Conservation (phyloP, 1,140 invertebrate genomes). For the Drosophila ficusphila region DNA sequence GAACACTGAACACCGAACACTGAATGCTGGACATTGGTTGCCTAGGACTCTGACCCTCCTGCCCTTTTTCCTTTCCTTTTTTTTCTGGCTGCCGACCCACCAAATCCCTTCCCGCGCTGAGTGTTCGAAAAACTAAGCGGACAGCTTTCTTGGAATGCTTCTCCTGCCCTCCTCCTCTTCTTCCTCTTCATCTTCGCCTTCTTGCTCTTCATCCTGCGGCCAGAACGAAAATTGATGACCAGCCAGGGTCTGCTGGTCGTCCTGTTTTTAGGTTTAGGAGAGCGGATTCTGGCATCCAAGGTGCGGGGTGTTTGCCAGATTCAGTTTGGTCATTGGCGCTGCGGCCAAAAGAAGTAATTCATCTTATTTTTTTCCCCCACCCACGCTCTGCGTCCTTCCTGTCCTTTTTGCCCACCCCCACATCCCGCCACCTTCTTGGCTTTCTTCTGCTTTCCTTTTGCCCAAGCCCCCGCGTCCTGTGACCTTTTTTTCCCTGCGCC, state of each 20-base stretch:
- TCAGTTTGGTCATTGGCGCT: constrained; percentile 77
- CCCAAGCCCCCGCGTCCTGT: background rate
- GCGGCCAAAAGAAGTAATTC: constrained; percentile 82
- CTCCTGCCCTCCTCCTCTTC: constrained; percentile 17
- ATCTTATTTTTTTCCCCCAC: constrained; percentile 76
- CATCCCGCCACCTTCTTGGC: constrained; percentile 12
- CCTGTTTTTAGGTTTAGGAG: constrained; percentile 11
- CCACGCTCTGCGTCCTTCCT: background rate
- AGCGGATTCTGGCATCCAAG: background rate
- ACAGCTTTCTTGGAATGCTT: constrained; percentile 69
- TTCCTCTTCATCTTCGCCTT: too few species aligned
- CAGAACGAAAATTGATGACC: constrained; percentile 81
- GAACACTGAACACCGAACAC: constrained; percentile 10
- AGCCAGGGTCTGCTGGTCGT: constrained; percentile 58
- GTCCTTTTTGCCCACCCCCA: constrained; percentile 11
- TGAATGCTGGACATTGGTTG: constrained; percentile 58
- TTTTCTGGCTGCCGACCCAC: background rate
- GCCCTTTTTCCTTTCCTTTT: background rate
- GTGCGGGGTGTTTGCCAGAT: constrained; percentile 22
- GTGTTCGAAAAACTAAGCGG: constrained; percentile 67
- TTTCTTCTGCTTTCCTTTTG: constrained; percentile 13
- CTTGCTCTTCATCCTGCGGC: too few species aligned
- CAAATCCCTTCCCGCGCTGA: constrained; percentile 6
- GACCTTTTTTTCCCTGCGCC: constrained; percentile 46
- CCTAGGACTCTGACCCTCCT: constrained; percentile 50